Evolutionary conservation across 2,888 invertebrate species (phyloP).

Genomic region (Stegana nigrithorax): DNA sequence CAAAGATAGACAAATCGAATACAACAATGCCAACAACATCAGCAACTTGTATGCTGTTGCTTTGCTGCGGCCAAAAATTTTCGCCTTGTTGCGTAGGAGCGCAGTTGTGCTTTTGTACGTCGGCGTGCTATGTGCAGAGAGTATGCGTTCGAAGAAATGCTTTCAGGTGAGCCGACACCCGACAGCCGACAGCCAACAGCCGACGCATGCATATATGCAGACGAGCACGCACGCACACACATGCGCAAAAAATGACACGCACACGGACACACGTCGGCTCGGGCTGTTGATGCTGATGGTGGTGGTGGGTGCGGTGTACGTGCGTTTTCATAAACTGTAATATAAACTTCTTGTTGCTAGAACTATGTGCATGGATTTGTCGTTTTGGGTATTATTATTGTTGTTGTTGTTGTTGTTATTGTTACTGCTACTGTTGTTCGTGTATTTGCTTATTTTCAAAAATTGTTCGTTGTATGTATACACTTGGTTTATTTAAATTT

Average conservation of each 20-base stretch:
- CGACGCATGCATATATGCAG: not conserved
- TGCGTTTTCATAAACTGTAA: slow-evolving; percentile 41
- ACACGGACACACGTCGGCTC: slow-evolving; percentile 11
- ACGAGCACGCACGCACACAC: slow-evolving; percentile 13
- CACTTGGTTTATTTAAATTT: too few relatives aligned
- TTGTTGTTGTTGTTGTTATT: too few relatives aligned
- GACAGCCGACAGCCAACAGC: not conserved
- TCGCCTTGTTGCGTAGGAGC: not conserved
- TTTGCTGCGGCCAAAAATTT: too few relatives aligned
- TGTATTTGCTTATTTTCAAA: too few relatives aligned
- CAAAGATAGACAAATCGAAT: too few relatives aligned
- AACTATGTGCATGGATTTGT: too few relatives aligned
- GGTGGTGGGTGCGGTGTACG: not conserved
- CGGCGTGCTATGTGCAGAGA: slow-evolving; percentile 5
- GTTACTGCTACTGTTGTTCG: too few relatives aligned
- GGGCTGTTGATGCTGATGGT: not conserved
- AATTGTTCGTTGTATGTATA: too few relatives aligned
- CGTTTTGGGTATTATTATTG: too few relatives aligned
- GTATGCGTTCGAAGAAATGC: not conserved
- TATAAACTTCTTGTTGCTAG: slow-evolving; percentile 53
- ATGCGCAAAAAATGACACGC: not conserved
- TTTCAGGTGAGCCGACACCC: not conserved
- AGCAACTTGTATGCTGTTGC: too few relatives aligned
- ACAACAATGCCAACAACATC: too few relatives aligned
- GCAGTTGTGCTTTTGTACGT: not conserved